Conservation (phyloP, 2,888 invertebrate species). For the Pycnomerus fuliginosus region DNA sequence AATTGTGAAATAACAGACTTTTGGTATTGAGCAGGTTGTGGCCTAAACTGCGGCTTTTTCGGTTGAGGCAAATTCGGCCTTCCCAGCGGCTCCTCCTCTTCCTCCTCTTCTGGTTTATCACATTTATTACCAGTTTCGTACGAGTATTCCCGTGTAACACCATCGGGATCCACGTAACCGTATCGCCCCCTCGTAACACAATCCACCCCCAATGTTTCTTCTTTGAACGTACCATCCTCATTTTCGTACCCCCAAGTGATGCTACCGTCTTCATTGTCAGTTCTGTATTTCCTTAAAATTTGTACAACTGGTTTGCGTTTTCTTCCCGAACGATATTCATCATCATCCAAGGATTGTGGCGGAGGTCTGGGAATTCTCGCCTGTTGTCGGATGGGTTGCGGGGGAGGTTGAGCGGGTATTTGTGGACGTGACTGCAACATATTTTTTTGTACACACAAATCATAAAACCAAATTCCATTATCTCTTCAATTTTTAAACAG, state of each 20-base stretch:
- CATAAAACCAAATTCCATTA: too few relatives aligned
- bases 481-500: too few relatives aligned
- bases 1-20: too few relatives aligned
- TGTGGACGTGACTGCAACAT: conserved; percentile 29
- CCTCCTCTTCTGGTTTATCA: conserved; percentile 56
- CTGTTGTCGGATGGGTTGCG: conserved; percentile 55
- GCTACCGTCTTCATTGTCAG: conserved; percentile 78
- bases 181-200: conserved; percentile 58
- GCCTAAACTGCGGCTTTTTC: conserved; percentile 35
- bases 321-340: conserved; percentile 50
- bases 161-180: conserved; percentile 83
- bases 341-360: conserved; percentile 40
- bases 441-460: too few relatives aligned
- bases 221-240: conserved; percentile 84
- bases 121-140: conserved; percentile 80
- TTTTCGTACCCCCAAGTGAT: conserved; percentile 89
- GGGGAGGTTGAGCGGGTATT: conserved; percentile 45
- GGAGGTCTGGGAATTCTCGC: conserved; percentile 30
- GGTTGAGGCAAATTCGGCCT: conserved; percentile 16
- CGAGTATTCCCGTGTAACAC: conserved; percentile 75
- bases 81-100: conserved; percentile 31
- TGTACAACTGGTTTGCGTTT: conserved; percentile 49
- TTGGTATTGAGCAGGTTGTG: conserved; percentile 18
- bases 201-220: conserved; percentile 78
- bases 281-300: conserved; percentile 62